Percentiles rank a stretch among this genome's conserved stretches.
phyloP scores from a whole-genome alignment of 2,888 invertebrate genomes.

The Coenonympha glycerion region DNA sequence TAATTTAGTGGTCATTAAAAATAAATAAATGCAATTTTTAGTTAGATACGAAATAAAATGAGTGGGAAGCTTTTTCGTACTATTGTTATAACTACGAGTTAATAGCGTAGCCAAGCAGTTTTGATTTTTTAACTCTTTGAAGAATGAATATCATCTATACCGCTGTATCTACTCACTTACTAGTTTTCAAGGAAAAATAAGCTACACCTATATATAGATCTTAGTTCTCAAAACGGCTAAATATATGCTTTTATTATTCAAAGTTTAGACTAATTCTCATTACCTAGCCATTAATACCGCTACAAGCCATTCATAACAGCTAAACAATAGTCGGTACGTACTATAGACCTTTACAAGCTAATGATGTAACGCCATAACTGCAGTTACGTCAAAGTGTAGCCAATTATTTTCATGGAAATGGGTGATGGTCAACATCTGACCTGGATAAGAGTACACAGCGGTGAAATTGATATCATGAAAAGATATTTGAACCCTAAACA shows the following conservation, averaged over 20 bases:
- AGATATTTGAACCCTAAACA: background rate
- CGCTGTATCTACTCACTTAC: too few relatives aligned
- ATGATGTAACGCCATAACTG: constrained; percentile 1
- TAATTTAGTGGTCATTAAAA: too few relatives aligned
- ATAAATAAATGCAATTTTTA: too few relatives aligned
- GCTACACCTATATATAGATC: too few relatives aligned
- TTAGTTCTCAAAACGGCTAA: background rate
- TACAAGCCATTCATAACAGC: background rate
- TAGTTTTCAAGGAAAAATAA: too few relatives aligned
- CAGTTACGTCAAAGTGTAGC: constrained; percentile 1
- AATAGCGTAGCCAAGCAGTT: too few relatives aligned
- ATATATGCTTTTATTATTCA: background rate
- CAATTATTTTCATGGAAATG: constrained; percentile 11
- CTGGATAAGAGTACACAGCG: constrained; percentile 2
- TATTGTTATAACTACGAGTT: too few relatives aligned
- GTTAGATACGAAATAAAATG: too few relatives aligned
- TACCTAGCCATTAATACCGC: background rate
- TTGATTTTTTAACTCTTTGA: too few relatives aligned
- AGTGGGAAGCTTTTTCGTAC: too few relatives aligned
- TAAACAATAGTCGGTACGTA: constrained; percentile 3
- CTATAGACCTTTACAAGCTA: background rate
- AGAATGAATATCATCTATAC: too few relatives aligned
- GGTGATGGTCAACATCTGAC: constrained; percentile 10
- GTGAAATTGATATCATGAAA: constrained; percentile 3
- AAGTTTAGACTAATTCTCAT: background rate